phyloP scores from a whole-genome alignment of 2,797 vertebrate genomes.

The Notolabrus celidotus region DNA sequence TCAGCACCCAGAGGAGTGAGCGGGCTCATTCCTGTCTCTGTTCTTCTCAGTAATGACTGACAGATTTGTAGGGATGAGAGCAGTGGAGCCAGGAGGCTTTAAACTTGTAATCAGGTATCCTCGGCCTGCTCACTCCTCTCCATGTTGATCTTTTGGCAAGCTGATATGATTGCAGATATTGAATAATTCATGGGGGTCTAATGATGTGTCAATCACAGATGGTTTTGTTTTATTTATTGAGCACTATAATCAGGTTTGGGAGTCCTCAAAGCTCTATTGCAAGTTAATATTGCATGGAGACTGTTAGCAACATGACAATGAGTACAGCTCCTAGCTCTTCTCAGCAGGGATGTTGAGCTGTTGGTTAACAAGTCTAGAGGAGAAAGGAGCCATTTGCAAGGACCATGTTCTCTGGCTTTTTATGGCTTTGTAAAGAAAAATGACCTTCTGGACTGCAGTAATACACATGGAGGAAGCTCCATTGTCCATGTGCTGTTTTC shows the following conservation, averaged over 20 bases:
- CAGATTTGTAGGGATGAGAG: conserved; percentile 65
- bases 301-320: conserved; percentile 69
- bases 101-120: conserved; percentile 81
- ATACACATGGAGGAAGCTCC: conserved; percentile 15
- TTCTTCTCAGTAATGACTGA: conserved; percentile 74
- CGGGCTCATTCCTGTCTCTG: conserved; percentile 42
- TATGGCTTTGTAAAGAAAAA: conserved; percentile 44
- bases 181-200: conserved; percentile 83
- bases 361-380: conserved; percentile 60
- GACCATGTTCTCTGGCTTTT: conserved; percentile 28
- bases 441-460: conserved; percentile 32
- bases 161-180: conserved; percentile 79
- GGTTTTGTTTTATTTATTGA: conserved; percentile 82
- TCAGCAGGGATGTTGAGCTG: conserved; percentile 62
- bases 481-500: conserved; percentile 28
- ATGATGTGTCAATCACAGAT: conserved; percentile 81
- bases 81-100: conserved; percentile 68
- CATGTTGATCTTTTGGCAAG: conserved; percentile 76
- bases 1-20: no score
- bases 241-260: conserved; percentile 68
- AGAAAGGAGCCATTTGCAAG: conserved; percentile 37
- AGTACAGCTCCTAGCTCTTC: conserved; percentile 51
- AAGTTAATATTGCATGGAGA: conserved; percentile 80
- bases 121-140: conserved; percentile 63
- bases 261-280: conserved; percentile 69